These are phyloP conservation scores for Charina bottae DNA, from an alignment of 2,113 vertebrate genomes.

Conservation along the genomic window DNA sequence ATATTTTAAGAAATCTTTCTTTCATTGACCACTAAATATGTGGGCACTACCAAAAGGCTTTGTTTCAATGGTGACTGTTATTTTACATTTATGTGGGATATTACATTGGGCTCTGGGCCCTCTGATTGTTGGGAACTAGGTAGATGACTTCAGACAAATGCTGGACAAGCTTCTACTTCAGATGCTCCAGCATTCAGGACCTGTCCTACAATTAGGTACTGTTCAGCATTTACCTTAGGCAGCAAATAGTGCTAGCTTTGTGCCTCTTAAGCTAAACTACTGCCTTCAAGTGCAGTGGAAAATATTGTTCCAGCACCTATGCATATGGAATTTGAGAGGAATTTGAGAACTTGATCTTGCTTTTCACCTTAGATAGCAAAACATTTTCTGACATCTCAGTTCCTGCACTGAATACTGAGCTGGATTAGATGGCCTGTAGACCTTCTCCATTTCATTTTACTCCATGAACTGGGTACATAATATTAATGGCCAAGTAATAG, in stretches of 20 bases:
- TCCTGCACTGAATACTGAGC: not conserved
- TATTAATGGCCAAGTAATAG: not conserved
- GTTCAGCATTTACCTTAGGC: not conserved
- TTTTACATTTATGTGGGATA: not conserved
- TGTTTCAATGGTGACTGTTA: not conserved
- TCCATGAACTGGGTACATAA: too few relatives aligned
- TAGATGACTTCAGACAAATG: not conserved
- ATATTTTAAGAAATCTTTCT: not conserved
- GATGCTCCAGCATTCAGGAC: not conserved
- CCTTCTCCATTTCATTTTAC: too few relatives aligned
- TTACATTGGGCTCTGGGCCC: not conserved
- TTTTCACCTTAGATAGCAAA: too few relatives aligned
- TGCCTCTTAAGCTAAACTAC: not conserved
- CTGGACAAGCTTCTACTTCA: not conserved
- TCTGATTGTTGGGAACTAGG: not conserved
- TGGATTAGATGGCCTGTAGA: not conserved
- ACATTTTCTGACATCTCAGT: too few relatives aligned
- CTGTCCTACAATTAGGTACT: not conserved
- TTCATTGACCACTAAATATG: not conserved
- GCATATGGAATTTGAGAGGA: not conserved
- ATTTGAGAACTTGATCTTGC: too few relatives aligned
- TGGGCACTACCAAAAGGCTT: not conserved
- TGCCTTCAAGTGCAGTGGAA: not conserved
- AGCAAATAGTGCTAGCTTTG: not conserved
- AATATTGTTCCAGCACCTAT: not conserved